Evolutionary conservation across 1,140 invertebrate species (phyloP).

Genomic region (Aplysia californica): DNA sequence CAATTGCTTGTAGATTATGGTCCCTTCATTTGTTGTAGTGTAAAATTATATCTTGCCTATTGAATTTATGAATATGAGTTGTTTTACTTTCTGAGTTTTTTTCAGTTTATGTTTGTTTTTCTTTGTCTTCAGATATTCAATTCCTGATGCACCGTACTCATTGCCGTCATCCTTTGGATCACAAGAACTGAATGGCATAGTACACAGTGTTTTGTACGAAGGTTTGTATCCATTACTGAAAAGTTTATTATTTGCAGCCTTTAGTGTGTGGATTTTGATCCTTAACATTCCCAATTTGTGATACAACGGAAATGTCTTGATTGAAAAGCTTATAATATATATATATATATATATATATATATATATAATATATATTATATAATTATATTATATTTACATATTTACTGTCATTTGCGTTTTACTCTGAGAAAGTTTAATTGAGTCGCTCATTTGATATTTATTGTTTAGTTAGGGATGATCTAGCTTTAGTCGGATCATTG

Average conservation of each 20-base stretch:
- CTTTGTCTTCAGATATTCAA: constrained; percentile 80
- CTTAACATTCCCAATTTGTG: not conserved
- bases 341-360: not conserved
- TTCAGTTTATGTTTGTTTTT: not conserved
- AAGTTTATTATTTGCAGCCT: too few species aligned
- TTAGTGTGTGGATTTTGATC: too few species aligned
- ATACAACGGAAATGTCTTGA: not conserved
- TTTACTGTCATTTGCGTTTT: too few species aligned
- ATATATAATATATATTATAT: not conserved
- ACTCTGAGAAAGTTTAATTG: too few species aligned
- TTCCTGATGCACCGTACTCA: constrained; percentile 85
- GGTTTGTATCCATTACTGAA: constrained; percentile 37
- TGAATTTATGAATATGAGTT: too few species aligned
- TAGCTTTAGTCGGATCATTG: too few species aligned
- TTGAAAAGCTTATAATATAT: not conserved
- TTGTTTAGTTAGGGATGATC: too few species aligned
- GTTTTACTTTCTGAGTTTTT: too few species aligned
- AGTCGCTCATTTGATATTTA: too few species aligned
- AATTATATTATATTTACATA: not conserved
- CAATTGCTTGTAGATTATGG: too few species aligned
- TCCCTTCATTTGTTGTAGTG: too few species aligned
- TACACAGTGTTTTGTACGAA: constrained; percentile 80
- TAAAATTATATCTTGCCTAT: too few species aligned
- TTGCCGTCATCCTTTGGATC: constrained; percentile 78
- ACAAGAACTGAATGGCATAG: constrained; percentile 80